Evolutionary conservation across 1,140 invertebrate species (phyloP).

Genomic region (Formica selysi): DNA sequence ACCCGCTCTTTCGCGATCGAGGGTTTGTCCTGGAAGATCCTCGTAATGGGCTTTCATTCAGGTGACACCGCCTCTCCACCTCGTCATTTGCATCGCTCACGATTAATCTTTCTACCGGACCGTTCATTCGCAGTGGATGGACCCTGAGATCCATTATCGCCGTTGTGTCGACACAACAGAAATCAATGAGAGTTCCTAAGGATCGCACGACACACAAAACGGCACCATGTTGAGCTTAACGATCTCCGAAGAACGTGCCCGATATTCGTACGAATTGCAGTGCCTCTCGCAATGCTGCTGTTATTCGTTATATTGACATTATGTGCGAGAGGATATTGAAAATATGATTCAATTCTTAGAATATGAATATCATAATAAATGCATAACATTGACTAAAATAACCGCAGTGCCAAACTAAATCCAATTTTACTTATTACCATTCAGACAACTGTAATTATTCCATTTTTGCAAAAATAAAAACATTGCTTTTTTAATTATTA

Average conservation of each 20-base stretch:
- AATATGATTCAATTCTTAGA: background rate
- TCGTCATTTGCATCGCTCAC: slow-evolving; percentile 74
- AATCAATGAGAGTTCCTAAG: slow-evolving; percentile 42
- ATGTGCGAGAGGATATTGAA: background rate
- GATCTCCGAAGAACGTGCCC: background rate
- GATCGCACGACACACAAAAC: background rate
- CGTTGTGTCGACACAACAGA: slow-evolving; percentile 27
- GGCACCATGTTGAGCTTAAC: background rate
- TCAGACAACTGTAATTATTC: no score
- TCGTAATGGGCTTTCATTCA: slow-evolving; percentile 71
- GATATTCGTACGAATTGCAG: slow-evolving; percentile 3
- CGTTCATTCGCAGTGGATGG: slow-evolving; percentile 19
- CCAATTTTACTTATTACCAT: background rate
- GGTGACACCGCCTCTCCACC: slow-evolving; percentile 34
- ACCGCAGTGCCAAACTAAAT: background rate
- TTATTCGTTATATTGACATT: background rate
- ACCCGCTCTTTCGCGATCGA: slow-evolving; percentile 46
- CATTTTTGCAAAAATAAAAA: background rate
- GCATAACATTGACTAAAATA: no score
- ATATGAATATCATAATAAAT: background rate
- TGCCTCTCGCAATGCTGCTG: background rate
- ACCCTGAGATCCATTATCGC: slow-evolving; percentile 51
- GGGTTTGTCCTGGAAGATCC: slow-evolving; percentile 63
- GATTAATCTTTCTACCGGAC: slow-evolving; percentile 72
- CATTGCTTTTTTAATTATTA: no score